A percentile compares a stretch with the other conserved stretches of the same genome.
phyloP scores from a whole-genome alignment of 2,888 invertebrate genomes.

The Pristionchus maxplancki region DNA sequence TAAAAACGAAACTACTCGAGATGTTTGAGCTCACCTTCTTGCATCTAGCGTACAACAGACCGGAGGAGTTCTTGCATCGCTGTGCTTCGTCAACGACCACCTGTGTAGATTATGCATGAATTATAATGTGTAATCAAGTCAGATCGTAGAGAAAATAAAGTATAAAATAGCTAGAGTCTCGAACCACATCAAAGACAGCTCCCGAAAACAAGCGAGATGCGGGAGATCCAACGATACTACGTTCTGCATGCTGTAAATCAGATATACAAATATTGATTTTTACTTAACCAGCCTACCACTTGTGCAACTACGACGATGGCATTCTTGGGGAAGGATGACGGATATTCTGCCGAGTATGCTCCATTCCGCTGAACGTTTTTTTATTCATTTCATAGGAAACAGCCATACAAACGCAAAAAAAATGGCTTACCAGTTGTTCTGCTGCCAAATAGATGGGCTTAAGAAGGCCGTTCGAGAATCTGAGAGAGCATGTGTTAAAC shows the following conservation, averaged over 20 bases:
- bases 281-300: not conserved
- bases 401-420: not conserved
- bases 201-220: not conserved
- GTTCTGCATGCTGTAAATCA: not conserved
- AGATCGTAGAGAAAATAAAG: not conserved
- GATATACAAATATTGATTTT: not conserved
- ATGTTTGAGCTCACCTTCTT: not conserved
- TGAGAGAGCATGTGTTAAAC: not conserved
- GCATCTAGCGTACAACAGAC: not conserved
- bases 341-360: not conserved
- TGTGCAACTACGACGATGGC: not conserved
- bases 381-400: too few species aligned
- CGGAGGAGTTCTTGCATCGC: not conserved
- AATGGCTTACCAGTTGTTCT: not conserved
- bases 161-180: not conserved
- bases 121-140: not conserved
- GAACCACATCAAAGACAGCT: not conserved
- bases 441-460: not conserved
- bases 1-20: too few species aligned
- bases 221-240: not conserved
- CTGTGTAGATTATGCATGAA: not conserved
- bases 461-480: constrained; percentile 29
- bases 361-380: not conserved
- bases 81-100: constrained; percentile 49
- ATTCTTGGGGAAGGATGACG: constrained; percentile 3